These are phyloP conservation scores for Motacilla alba DNA, from an alignment of 2,113 vertebrate genomes.

Conservation along the genomic window DNA sequence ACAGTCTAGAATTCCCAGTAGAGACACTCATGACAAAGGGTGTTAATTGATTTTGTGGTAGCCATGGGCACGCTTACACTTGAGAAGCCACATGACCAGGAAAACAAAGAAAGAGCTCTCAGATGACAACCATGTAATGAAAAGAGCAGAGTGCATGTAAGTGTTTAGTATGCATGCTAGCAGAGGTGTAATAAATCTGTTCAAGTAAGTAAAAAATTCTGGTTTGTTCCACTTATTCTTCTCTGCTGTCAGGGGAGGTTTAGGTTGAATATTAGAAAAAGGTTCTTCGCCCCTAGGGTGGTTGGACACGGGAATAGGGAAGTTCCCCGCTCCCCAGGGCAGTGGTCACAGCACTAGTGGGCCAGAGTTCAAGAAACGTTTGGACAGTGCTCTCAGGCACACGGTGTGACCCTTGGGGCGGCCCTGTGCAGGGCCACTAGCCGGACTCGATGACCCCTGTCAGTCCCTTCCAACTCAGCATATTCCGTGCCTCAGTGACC, in stretches of 20 bases:
- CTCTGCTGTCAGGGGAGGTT: background rate
- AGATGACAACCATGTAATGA: background rate
- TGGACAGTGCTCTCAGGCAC: too few relatives aligned
- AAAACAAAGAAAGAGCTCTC: background rate
- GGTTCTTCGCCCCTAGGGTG: background rate
- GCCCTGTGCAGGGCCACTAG: background rate
- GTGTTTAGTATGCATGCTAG: background rate
- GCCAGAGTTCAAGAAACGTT: too few relatives aligned
- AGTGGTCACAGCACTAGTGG: background rate
- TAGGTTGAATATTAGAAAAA: background rate
- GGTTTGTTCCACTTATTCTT: background rate
- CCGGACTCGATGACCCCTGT: too few relatives aligned
- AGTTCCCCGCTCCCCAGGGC: background rate
- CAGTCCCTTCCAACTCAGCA: background rate
- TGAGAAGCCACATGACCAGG: background rate
- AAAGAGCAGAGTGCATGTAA: background rate
- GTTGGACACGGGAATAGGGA: background rate
- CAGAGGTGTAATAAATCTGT: background rate
- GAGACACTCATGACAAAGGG: background rate
- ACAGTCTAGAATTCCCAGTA: background rate
- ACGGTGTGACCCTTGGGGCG: background rate
- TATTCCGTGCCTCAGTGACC: fast-evolving
- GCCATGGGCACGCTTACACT: background rate
- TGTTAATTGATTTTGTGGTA: background rate
- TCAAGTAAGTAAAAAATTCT: background rate